Evolutionary conservation across 2,113 vertebrate genomes (phyloP), one percentile per base, ranked within the genome.

Genomic region (Toxotes chatareus): DNA sequence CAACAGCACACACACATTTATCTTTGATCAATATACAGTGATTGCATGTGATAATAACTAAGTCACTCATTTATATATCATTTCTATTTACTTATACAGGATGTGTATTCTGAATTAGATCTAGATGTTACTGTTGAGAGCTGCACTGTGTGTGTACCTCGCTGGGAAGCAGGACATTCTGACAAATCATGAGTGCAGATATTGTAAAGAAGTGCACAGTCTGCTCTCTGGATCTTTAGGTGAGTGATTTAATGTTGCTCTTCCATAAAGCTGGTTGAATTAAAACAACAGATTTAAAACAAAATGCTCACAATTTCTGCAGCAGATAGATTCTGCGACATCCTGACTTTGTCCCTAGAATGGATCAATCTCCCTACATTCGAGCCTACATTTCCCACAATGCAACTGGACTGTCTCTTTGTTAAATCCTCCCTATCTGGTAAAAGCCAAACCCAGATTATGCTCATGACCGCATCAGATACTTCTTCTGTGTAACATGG

Each of bases 191-290:
- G 32, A 12, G 40, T 63, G 53, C 19, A 66, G 38, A 68, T 27
- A n/a, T 9, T 19, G 56, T 60, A 19, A n/a, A 34, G 51, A 67
- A 56, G 59, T 57, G 49, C 36, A 21, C 53, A 47, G 34, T 67
- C 60, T 79, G 75, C 70, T 82, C 34, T 75, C 12, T 71, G 57
- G 70, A 42, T 56, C 38, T 68, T n/a, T 2, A 46, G 27, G 53
- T 0, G 0, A 27, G 11, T 0, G 0, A 59, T 75, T 34, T 21
- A 34, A 1, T 51, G 2, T 8, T 36, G 1, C 19, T 19, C 51
- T 32, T 65, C 14, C 21, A 68, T 49, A 16, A 69, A 36, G 31
- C 67, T 56, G 32, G 7, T 3, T 31, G 19, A 60, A 21, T 82
- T 36, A 6, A 0, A 63, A 5, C 44, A 27, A 42, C 1, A 67